Evolutionary conservation across 2,888 invertebrate species (phyloP).

Genomic region (Tolmerus cingulatus): DNA sequence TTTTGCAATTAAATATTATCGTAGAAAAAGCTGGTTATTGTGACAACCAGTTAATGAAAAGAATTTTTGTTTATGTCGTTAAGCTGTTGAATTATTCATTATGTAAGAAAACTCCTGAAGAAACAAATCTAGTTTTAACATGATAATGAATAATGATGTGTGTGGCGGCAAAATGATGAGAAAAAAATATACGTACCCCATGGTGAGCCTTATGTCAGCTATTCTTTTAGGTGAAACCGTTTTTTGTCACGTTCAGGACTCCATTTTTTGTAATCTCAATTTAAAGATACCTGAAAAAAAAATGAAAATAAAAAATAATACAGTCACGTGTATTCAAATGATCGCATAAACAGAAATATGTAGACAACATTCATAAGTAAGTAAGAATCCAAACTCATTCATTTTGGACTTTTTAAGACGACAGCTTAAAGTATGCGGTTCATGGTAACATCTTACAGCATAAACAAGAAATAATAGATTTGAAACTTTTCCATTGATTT

Average conservation of each 20-base stretch:
- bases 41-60: not conserved
- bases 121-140: not conserved
- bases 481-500: too few species aligned
- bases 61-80: not conserved
- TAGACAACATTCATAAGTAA: too few species aligned
- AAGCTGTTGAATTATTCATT: not conserved
- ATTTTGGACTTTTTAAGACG: too few species aligned
- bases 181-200: not conserved
- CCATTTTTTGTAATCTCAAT: not conserved
- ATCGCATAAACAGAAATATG: not conserved
- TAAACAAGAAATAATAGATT: too few species aligned
- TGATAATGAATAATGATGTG: not conserved
- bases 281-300: not conserved
- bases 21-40: not conserved
- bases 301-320: not conserved
- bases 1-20: not conserved
- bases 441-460: too few species aligned
- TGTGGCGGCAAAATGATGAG: not conserved
- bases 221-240: not conserved
- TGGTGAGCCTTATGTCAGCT: not conserved
- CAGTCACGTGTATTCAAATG: not conserved
- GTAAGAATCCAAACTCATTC: too few species aligned
- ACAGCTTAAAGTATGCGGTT: too few species aligned
- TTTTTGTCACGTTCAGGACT: not conserved
- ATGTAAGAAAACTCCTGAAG: not conserved